Conservation (phyloP, 1,140 invertebrate species). For the Daktulosphaira vitifoliae region DNA sequence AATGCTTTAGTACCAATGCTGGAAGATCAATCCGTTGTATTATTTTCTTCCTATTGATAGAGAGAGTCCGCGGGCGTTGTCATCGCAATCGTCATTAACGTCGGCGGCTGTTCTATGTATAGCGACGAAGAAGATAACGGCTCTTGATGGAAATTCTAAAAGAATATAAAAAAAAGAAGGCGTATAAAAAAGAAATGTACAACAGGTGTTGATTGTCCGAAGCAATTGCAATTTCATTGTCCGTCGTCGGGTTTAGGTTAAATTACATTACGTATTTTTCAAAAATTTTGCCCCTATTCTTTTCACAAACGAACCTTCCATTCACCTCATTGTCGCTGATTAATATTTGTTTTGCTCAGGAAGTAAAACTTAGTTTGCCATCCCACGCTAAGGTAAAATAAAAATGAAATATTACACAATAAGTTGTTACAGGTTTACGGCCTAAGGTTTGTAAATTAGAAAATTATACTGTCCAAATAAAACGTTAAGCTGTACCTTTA, state of each 20-base stretch:
- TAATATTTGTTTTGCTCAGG: conserved; percentile 28
- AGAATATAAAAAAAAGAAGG: conserved; percentile 9
- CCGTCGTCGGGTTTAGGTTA: conserved; percentile 15
- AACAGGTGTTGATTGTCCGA: conserved; percentile 31
- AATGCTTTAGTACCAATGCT: conserved; percentile 4
- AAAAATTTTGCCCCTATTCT: conserved; percentile 21
- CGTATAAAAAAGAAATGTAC: background rate
- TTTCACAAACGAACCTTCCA: conserved; percentile 17
- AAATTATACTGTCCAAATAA: no score
- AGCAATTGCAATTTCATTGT: conserved; percentile 32
- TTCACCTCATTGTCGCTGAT: conserved; percentile 19
- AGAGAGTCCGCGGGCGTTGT: background rate
- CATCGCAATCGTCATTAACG: conserved; percentile 23
- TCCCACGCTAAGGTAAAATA: conserved; percentile 1
- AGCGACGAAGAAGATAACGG: conserved; percentile 21
- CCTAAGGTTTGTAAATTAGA: no score
- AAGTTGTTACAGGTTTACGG: no score
- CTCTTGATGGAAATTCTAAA: conserved; percentile 10
- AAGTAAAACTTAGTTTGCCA: background rate
- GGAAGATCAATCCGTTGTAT: conserved; percentile 24
- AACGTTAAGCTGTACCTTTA: no score
- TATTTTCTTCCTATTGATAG: no score
- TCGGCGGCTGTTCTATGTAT: background rate
- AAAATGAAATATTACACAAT: no score
- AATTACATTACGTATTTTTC: conserved; percentile 27